Conservation (phyloP, 1,140 invertebrate genomes). For the Babylonia areolata region DNA sequence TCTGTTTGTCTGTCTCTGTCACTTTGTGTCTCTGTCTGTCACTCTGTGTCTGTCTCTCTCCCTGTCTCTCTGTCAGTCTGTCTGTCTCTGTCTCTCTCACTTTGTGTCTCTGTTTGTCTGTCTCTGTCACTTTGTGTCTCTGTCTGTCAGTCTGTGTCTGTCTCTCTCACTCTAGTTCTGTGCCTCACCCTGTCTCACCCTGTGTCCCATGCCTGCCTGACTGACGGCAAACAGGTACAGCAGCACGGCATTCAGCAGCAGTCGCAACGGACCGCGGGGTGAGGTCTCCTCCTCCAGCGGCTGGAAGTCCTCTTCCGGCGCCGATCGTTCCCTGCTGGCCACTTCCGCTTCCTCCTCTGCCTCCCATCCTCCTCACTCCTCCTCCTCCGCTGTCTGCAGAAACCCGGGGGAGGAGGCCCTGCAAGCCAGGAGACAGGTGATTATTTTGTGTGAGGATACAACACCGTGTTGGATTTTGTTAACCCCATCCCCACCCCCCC, state of each 20-base stretch:
- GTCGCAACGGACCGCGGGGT: not conserved
- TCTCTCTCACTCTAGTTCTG: too few species aligned
- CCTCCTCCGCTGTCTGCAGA: not conserved
- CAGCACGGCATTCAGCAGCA: not conserved
- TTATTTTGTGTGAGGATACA: not conserved
- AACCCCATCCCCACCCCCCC: too few species aligned
- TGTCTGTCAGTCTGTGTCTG: not conserved
- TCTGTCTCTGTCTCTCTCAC: too few species aligned
- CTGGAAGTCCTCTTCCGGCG: not conserved
- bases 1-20: not conserved
- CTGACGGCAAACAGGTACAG: not conserved
- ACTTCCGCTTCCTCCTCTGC: constrained; percentile 4
- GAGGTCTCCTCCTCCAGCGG: not conserved
- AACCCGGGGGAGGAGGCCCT: constrained; percentile 45
- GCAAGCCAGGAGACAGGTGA: constrained; percentile 56
- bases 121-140: not conserved
- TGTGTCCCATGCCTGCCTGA: too few species aligned
- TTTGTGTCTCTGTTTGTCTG: not conserved
- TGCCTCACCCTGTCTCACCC: not conserved
- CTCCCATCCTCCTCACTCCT: not conserved
- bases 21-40: not conserved
- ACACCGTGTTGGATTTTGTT: too few species aligned
- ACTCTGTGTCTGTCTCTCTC: not conserved
- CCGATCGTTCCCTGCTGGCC: constrained; percentile 20
- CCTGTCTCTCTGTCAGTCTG: not conserved